Evolutionary conservation across 2,797 vertebrate species (phyloP), one percentile per base, ranked within the genome.

Genomic region (Chaenodraco wilsoni): DNA sequence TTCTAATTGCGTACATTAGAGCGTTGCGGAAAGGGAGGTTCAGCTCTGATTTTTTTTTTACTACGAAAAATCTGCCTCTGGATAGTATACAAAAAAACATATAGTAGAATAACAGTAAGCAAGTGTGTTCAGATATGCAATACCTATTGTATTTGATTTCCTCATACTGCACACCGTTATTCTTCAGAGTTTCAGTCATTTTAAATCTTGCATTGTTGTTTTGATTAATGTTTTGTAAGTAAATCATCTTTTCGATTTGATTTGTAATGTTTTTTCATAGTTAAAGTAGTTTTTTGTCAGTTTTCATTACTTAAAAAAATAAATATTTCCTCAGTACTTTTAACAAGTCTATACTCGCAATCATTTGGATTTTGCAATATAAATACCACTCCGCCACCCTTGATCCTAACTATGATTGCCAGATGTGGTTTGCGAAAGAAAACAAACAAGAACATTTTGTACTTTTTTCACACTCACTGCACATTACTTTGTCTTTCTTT

Each of bases 1-100:
- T 93, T 96, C 91, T 96, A 96, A 97, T 96, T 96, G 93, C 86
- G 85, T 92, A 87, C 91, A 94, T 95, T 95, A 95, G 89, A 89
- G 88, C 78, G 74, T 74, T 65, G 90, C 86, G 79, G 81, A 88
- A 84, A 85, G 88, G 85, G 85, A 94, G 89, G 89, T 92, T 95
- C 86, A 73, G 82, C 79, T 82, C 68, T 76, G 72, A 89, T 81
- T 88, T 27, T 84, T 91, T 89, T 90, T 64, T 58, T 57, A 33
- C 60, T 23, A 58, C 48, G 33, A 33, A n/a, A 74, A 73, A 78
- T 74, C 65, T 55, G 76, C 68, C 65, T 79, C 64, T 54, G 72
- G 72, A 73, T 49, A 80, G 65, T 52, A 59, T 21, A 82, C 1
- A 23, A 61, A 70, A 82, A 82, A 74, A 74, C 65, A 57, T 43